Evolutionary conservation across 92 coral and sea anemone species (phyloP), one percentile per base, ranked within the genome.

Genomic region (Montipora capitata): DNA sequence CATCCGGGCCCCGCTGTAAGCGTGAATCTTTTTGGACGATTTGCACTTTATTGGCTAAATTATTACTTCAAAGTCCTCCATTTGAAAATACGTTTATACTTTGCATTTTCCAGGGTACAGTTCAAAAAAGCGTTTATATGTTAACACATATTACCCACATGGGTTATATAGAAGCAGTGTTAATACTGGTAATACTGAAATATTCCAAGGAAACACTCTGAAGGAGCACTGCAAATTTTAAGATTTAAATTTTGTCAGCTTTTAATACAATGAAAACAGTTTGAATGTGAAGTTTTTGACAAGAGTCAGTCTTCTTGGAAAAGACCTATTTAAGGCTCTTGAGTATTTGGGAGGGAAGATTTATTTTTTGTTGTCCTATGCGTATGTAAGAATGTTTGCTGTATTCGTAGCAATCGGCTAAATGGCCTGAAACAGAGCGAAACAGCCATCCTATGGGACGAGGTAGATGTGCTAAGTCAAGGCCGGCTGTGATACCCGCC

Each of bases 61-160:
- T 35, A 40, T 11, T 27, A 27, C 38, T 7, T 45, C 15, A 67
- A 58, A 81, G 77, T 45, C 51, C 14, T 54, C 43, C 59, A 65
- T 79, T 79, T 68, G 52, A 68, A 80, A 51, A 64, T 52, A 81
- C 52, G 70, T 68, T 54, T 39, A 51, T 49, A 40, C 35, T 27
- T 52, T 40, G 77, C 74, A 58, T 66, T 81, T 80, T 81, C 10
- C 57, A 69, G 20, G 68, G 67, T 43, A 68, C 62, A 41, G 35
- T 83, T 72, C 87, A 83, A 69, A 73, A 59, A 76, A 64, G 41
- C 56, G 64, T 44, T 72, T 85, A 27, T 27, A 27, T 85, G 89
- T 75, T 85, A 76, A 85, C 89, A 85, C 64, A 85, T 18, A 77
- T 38, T 66, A 76, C 89, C 82, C 89, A 74, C 82, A 75, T 66